These are phyloP conservation scores for Zygogramma bicolorata DNA, from an alignment of 2,888 invertebrate species.

Conservation along the genomic window DNA sequence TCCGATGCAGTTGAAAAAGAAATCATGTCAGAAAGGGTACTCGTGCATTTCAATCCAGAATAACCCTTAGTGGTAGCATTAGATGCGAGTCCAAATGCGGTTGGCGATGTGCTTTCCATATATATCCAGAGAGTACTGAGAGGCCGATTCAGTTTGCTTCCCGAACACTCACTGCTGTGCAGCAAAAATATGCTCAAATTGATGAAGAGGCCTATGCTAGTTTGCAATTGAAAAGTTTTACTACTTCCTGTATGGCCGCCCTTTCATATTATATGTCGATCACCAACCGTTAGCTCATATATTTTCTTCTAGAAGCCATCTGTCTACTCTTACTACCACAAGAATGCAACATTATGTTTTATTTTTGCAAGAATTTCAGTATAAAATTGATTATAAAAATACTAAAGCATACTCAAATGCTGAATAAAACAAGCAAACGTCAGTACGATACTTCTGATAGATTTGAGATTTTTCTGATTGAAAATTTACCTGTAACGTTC, in stretches of 20 bases:
- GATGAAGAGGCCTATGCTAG: conserved; percentile 36
- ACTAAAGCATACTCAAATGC: not conserved
- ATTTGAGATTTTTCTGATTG: too few relatives aligned
- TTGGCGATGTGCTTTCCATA: conserved; percentile 37
- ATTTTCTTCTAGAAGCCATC: conserved; percentile 3
- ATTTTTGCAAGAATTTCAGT: conserved; percentile 21
- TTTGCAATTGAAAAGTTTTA: conserved; percentile 36
- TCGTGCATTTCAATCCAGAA: conserved; percentile 30
- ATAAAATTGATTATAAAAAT: conserved; percentile 9
- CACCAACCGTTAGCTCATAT: conserved; percentile 27
- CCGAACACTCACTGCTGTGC: conserved; percentile 21
- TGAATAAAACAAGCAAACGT: too few relatives aligned
- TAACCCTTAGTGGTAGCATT: conserved; percentile 22
- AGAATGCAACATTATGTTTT: conserved; percentile 23
- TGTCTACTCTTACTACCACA: too few relatives aligned
- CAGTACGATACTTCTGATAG: too few relatives aligned
- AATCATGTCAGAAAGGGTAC: conserved; percentile 5
- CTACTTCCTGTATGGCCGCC: not conserved
- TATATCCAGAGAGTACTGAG: conserved; percentile 36
- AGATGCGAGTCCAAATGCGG: conserved; percentile 31
- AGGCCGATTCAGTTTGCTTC: conserved; percentile 32
- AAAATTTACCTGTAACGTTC: too few relatives aligned
- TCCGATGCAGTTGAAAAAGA: conserved; percentile 22
- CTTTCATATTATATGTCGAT: conserved; percentile 18
- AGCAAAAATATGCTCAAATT: conserved; percentile 37